These are phyloP conservation scores for Aspidapion aeneum DNA, from an alignment of 2,888 invertebrate genomes.

Conservation along the genomic window DNA sequence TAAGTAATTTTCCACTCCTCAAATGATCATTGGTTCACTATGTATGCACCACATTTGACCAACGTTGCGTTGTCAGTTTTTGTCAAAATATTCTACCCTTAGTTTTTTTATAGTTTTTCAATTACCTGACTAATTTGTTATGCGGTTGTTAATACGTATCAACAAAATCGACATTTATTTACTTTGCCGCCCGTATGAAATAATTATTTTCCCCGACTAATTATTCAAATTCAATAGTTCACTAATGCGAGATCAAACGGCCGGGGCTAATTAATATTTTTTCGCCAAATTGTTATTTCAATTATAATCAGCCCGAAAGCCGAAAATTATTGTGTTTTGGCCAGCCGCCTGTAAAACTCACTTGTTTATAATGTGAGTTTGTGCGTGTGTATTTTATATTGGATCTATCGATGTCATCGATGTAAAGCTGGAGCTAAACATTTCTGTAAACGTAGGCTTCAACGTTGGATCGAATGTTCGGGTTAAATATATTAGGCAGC, in stretches of 20 bases:
- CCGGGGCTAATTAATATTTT: background rate
- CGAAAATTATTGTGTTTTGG: background rate
- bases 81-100: too few species aligned
- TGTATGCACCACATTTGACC: too few species aligned
- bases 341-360: background rate
- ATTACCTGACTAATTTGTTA: background rate
- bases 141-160: background rate
- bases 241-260: background rate
- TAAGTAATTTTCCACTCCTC: too few species aligned
- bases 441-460: too few species aligned
- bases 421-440: too few species aligned
- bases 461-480: too few species aligned
- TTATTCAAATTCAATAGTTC: background rate
- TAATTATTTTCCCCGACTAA: background rate
- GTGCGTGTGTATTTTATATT: background rate
- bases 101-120: too few species aligned
- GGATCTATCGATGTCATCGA: background rate
- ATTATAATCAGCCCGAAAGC: background rate
- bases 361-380: background rate
- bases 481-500: too few species aligned
- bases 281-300: background rate
- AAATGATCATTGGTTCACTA: too few species aligned
- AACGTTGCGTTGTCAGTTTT: too few species aligned
- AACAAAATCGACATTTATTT: background rate
- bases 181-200: background rate